Evolutionary conservation across 2,797 vertebrate species (phyloP), one percentile per base, ranked within the genome.

Genomic region (Neosilurus mollespiculum): DNA sequence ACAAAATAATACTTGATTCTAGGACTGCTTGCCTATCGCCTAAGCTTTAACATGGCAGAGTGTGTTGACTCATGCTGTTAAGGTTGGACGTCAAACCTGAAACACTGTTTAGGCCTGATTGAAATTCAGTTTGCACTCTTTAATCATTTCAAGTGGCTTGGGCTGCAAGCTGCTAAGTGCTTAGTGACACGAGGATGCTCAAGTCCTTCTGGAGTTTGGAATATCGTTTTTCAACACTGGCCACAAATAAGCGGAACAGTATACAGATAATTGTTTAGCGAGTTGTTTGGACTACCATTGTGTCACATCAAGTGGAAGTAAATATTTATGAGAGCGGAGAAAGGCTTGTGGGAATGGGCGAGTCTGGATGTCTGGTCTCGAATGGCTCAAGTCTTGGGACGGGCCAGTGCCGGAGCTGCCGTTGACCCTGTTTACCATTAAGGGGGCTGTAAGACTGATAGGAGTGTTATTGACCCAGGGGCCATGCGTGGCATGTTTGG

Each of bases 401-500:
- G 69, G 85, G 84, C 83, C 90, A 85, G 80, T 53, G 82, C 90
- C 91, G 91, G n/a, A 90, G 88, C 89, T 90, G 90, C 59, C 24
- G 65, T 87, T 94, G 93, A 95, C 94, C 93, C 90, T 92, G 92
- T 95, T 88, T 93, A 94, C 93, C 93, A 94, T 93, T 93, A 93
- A 65, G 92, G 92, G 93, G 92, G 92, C 91, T 90, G 90, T 87
- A 90, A 91, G 90, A 91, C 92, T 91, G 92, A 95, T 94, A 94
- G 84, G 88, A 91, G 92, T 95, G 94, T 93, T 93, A 92, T 90
- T 94, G 94, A 94, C 93, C 93, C 90, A 87, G 90, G 92, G 93
- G 92, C 92, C 92, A 91, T 91, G 89, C 78, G 72, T 94, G 94
- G 93, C 93, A 94, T 95, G 94, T 95, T 95, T 95, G 89, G 93